phyloP scores from a whole-genome alignment of 2,888 invertebrate species.

The Protonemura montana region DNA sequence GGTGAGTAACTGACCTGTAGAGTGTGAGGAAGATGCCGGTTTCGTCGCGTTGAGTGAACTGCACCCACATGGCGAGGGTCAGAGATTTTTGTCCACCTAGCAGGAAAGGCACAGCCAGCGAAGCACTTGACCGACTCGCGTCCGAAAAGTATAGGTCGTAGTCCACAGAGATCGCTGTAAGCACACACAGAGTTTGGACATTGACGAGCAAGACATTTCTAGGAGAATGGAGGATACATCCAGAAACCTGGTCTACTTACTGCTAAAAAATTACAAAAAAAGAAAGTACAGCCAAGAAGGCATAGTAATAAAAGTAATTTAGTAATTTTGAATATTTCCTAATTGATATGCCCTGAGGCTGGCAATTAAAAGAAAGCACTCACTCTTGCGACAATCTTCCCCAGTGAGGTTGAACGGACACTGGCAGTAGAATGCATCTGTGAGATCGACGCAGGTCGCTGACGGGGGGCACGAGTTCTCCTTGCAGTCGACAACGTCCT shows the following conservation, averaged over 20 bases:
- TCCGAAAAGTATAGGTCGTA: slow-evolving; percentile 97
- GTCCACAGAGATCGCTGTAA: slow-evolving; percentile 94
- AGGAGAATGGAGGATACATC: too few relatives aligned
- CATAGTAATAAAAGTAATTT: too few relatives aligned
- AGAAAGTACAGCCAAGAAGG: too few relatives aligned
- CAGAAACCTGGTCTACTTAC: too few relatives aligned
- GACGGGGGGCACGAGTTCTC: slow-evolving; percentile 94
- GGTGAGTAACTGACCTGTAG: slow-evolving; percentile 82
- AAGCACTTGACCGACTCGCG: slow-evolving; percentile 86
- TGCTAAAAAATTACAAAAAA: too few relatives aligned
- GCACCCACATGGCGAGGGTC: slow-evolving; percentile 95
- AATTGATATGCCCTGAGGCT: too few relatives aligned
- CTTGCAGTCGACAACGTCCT: slow-evolving; percentile 90
- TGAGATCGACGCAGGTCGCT: slow-evolving; percentile 89
- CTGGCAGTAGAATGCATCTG: slow-evolving; percentile 91
- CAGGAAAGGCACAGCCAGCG: slow-evolving; percentile 91
- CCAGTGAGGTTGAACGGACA: slow-evolving; percentile 97
- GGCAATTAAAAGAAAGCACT: slow-evolving; percentile 54
- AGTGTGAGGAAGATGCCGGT: slow-evolving; percentile 93
- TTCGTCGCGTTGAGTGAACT: slow-evolving; percentile 90
- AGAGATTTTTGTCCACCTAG: slow-evolving; percentile 76
- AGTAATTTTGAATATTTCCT: too few relatives aligned
- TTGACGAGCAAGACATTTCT: too few relatives aligned
- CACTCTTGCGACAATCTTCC: slow-evolving; percentile 94
- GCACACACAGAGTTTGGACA: background rate